These are phyloP conservation scores for Sciurus vulgaris DNA, from an alignment of 2,797 vertebrate species.

Conservation along the genomic window DNA sequence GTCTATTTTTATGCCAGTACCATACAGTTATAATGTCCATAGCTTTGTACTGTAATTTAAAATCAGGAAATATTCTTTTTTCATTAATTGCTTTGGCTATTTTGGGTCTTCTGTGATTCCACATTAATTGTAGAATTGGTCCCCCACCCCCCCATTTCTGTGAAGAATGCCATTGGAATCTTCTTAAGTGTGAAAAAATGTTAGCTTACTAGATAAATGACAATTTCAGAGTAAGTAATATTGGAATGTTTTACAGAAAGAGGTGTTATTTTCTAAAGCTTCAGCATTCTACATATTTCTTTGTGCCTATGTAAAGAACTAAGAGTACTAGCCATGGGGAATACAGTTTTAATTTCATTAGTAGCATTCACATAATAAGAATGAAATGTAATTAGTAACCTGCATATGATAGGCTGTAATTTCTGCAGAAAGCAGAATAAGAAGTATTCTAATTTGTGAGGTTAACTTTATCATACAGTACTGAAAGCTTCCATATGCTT, in stretches of 20 bases:
- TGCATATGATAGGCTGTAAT: not conserved
- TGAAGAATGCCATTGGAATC: not conserved
- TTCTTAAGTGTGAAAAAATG: not conserved
- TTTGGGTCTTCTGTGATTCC: not conserved
- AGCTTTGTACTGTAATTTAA: not conserved
- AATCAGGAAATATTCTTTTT: not conserved
- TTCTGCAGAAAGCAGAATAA: not conserved
- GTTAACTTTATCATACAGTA: not conserved
- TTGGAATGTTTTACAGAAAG: conserved; percentile 9
- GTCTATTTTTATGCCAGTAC: not conserved
- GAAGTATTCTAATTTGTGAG: conserved; percentile 45
- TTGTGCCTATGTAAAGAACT: conserved; percentile 2
- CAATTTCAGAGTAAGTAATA: not conserved
- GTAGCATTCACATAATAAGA: conserved; percentile 19
- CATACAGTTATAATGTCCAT: not conserved
- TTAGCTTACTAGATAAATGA: conserved; percentile 49
- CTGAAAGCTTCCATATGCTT: conserved; percentile 14
- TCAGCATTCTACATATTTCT: not conserved
- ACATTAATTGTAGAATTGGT: not conserved
- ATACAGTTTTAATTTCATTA: not conserved
- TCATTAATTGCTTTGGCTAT: not conserved
- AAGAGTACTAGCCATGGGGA: not conserved
- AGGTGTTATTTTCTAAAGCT: not conserved
- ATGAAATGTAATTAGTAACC: not conserved
- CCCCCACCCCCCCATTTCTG: not conserved